Evolutionary conservation across 2,888 invertebrate species (phyloP).

Genomic region (Mythimna ferrago): DNA sequence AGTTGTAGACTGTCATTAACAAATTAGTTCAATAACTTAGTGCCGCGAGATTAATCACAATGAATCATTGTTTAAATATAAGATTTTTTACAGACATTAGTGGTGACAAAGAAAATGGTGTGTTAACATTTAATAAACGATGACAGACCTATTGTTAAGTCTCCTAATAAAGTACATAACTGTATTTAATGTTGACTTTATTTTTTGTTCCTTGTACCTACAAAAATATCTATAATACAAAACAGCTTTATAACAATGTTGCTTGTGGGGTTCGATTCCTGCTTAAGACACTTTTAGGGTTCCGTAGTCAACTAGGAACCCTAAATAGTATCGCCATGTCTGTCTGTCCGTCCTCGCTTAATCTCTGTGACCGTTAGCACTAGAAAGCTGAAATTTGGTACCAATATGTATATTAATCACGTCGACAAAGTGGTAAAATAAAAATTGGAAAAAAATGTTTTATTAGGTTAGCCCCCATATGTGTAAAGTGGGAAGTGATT

Average conservation of each 20-base stretch:
- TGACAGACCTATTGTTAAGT: slow-evolving; percentile 86
- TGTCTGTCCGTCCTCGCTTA: no score
- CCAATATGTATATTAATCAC: no score
- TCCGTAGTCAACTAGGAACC: no score
- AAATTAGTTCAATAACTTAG: slow-evolving; percentile 66
- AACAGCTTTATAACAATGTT: not conserved
- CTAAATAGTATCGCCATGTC: no score
- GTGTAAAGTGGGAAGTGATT: no score
- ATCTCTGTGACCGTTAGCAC: no score
- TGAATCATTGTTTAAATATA: slow-evolving; percentile 69
- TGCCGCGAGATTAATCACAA: slow-evolving; percentile 67
- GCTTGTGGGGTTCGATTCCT: not conserved
- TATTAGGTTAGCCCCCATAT: no score
- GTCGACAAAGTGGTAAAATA: no score
- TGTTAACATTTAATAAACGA: slow-evolving; percentile 82
- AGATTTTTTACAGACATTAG: slow-evolving; percentile 85
- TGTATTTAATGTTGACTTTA: slow-evolving; percentile 76
- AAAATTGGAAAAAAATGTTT: no score
- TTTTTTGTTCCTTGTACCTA: slow-evolving; percentile 37
- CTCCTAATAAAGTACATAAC: slow-evolving; percentile 89
- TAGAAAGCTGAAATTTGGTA: no score
- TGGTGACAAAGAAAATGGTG: slow-evolving; percentile 79
- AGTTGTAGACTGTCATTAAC: slow-evolving; percentile 68
- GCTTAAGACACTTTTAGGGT: no score
- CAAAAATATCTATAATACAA: not conserved